Evolutionary conservation across 2,888 invertebrate genomes (phyloP), one percentile per base, ranked within the genome.

Genomic region (Andrena dorsata): DNA sequence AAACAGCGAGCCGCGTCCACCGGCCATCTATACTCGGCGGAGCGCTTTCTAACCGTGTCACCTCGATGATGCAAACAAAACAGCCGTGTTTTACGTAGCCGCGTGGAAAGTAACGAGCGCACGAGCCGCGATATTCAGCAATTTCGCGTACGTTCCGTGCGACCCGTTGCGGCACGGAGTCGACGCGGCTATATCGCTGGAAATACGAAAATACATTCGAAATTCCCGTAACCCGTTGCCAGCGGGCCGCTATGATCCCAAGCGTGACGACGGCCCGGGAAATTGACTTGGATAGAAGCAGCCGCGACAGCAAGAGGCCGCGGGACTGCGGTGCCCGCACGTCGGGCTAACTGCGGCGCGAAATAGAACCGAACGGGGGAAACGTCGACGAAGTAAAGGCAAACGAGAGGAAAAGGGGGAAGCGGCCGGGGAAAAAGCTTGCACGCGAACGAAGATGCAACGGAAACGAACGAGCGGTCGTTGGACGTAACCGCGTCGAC

Each of bases 161-260:
- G 64, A 73, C 65, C 64, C 73, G 26, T 30, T 56, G 74, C 60
- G 64, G 66, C 73, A 66, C 72, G 66, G 47, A 72, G 65, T 66
- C 75, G 69, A 13, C 53, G 8, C 7, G 1, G 28, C 20, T 32
- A 63, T 79, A 73, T 76, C 74, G 78, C 41, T 65, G 85, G 73
- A 86, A 86, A 76, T 86, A 85, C 75, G 78, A 83, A 86, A 86
- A 85, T 83, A 83, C 75, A 79, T 83, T 81, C 75, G 83, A 84
- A 84, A 85, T 83, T 86, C 71, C 76, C 74, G 70, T 61, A 80
- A 82, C 77, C 58, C 71, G 71, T n/a, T 4, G 69, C 41, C 69
- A 30, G 26, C 56, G 20, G 16, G 32, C 41, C 66, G 61, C 30
- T 32, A 69, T 58, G 66, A 32, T 81, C 61, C n/a, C 56, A 58